phyloP scores from a whole-genome alignment of 2,888 invertebrate species.

The Vesta saturnalis region DNA sequence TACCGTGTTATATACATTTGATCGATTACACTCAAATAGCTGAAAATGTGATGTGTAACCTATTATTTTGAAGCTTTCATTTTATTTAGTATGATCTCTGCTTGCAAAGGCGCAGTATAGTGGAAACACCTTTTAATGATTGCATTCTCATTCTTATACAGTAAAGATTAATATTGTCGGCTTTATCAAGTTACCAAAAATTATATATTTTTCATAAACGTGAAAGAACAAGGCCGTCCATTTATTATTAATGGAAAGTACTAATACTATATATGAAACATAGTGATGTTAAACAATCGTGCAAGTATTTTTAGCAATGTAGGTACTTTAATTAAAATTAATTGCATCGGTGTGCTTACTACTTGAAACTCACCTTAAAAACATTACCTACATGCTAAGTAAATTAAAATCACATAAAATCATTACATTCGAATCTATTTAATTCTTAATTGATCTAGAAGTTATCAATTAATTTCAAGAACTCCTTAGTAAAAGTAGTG shows the following conservation, averaged over 20 bases:
- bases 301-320: neutral
- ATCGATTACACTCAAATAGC: too few species aligned
- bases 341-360: neutral
- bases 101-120: too few species aligned
- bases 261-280: neutral
- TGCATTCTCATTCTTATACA: too few species aligned
- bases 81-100: too few species aligned
- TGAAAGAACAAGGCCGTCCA: constrained; percentile 6
- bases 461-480: neutral
- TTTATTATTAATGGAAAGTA: neutral
- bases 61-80: too few species aligned
- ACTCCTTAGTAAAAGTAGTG: constrained; percentile 4
- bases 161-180: too few species aligned
- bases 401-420: neutral
- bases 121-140: too few species aligned
- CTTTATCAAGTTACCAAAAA: too few species aligned
- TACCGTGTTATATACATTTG: too few species aligned
- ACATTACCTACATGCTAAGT: neutral
- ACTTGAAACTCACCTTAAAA: neutral
- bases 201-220: neutral
- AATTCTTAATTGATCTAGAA: neutral
- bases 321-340: too few species aligned
- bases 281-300: neutral
- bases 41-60: too few species aligned
- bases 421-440: neutral